These are phyloP conservation scores for Forbesichthys agassizii DNA, from an alignment of 2,113 vertebrate genomes.

Conservation along the genomic window DNA sequence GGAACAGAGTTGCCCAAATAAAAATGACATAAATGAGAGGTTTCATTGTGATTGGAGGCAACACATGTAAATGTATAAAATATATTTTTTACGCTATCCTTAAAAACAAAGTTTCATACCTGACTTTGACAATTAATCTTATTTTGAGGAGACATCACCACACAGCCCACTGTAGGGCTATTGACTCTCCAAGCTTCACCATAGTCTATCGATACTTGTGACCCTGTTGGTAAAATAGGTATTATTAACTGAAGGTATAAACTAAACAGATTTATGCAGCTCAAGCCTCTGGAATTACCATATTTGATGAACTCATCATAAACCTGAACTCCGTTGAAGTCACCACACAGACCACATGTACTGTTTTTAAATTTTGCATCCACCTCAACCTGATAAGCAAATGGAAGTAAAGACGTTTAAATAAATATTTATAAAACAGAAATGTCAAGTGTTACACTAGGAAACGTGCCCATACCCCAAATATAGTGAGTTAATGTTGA, in stretches of 20 bases:
- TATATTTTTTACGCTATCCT: no score
- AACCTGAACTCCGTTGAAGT: slow-evolving; percentile 65
- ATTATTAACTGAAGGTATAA: background rate
- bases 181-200: slow-evolving; percentile 79
- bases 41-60: no score
- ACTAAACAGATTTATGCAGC: background rate
- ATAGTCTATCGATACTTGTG: slow-evolving; percentile 61
- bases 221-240: slow-evolving; percentile 19
- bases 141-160: slow-evolving; percentile 32
- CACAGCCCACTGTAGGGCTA: slow-evolving; percentile 78
- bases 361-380: slow-evolving; percentile 64
- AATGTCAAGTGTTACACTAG: background rate
- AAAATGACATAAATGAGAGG: no score
- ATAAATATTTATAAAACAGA: background rate
- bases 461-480: background rate
- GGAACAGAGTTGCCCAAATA: background rate
- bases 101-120: slow-evolving; percentile 36
- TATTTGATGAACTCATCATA: slow-evolving; percentile 51
- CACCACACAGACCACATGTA: slow-evolving; percentile 78
- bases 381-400: slow-evolving; percentile 70
- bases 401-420: background rate
- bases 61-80: no score
- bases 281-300: slow-evolving; percentile 45
- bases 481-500: background rate
- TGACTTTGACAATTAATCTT: slow-evolving; percentile 20